Evolutionary conservation across 2,113 vertebrate genomes (phyloP), one percentile per base, ranked within the genome.

Genomic region (Limanda limanda): DNA sequence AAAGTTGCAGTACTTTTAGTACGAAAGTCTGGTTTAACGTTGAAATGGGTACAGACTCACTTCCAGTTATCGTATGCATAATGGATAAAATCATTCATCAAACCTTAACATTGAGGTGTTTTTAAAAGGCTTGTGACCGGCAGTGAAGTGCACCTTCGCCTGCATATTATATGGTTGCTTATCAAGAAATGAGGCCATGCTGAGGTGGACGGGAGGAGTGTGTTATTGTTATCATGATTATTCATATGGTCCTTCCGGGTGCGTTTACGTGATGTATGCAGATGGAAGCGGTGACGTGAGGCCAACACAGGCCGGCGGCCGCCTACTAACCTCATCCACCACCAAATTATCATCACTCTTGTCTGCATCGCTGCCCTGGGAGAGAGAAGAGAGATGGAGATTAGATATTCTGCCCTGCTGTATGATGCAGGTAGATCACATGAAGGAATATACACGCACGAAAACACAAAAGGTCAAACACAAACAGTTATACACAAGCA

Each of bases 311-410:
- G 78, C 83, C 73, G 1, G 51, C 59, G 27, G 85, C 74, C 37
- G 54, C 78, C 63, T 78, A 91, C 94, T 81, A 76, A 95, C 94
- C 94, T 94, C 97, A 80, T 97, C 96, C 79, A 98, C 97, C 76
- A 98, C 96, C 93, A 98, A 89, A 92, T 97, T 97, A 92, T 98
- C 96, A 68, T 98, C 96, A 3, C 97, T 98, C 81, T 97, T 97
- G 85, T 98, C 97, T 0, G 95, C 97, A 3, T 98, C 97, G 0
- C 97, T 97, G 87, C 96, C 96, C 97, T 98, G 91, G 25, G 75
- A 78, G 71, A 81, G 58, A 68, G 63, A 4, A 81, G 74, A 79
- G 71, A 62, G 68, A 57, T 21, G 64, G 63, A 73, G 62, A 68
- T 81, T 72, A 86, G 71, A 83, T 25, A 59, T 58, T 75, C 51